Evolutionary conservation across 37 sponge, comb jelly and placozoan genomes (phyloP).

Genomic region (Spongilla lacustris): DNA sequence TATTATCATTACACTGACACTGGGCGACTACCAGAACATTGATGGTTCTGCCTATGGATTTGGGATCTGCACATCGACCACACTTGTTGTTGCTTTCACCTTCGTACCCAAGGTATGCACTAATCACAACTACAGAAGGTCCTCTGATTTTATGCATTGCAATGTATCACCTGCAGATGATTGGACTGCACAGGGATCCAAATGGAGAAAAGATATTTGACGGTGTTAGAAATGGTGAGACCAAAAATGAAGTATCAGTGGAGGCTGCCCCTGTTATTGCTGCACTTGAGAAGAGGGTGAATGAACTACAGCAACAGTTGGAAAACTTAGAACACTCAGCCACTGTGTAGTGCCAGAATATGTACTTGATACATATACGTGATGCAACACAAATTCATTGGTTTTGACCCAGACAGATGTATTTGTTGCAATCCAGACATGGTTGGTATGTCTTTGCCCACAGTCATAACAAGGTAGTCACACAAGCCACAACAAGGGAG

Average conservation of each 20-base stretch:
- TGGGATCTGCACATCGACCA: conserved; percentile 23
- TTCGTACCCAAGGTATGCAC: conserved; percentile 61
- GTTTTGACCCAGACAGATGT: too few species aligned
- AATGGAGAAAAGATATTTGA: conserved; percentile 27
- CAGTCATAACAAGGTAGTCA: too few species aligned
- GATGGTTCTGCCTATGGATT: conserved; percentile 24
- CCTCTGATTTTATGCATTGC: background rate
- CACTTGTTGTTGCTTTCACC: conserved; percentile 29
- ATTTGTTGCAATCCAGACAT: too few species aligned
- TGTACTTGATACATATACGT: background rate
- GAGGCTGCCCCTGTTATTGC: background rate
- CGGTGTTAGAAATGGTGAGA: background rate
- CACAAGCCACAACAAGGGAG: too few species aligned
- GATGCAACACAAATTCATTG: too few species aligned
- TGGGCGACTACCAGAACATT: conserved; percentile 49
- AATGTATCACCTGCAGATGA: conserved; percentile 6
- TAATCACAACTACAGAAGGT: background rate
- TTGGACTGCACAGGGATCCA: conserved; percentile 25
- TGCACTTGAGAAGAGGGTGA: conserved; percentile 19
- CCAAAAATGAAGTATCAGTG: background rate
- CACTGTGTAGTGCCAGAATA: background rate
- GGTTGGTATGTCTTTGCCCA: too few species aligned
- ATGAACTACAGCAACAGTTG: conserved; percentile 13
- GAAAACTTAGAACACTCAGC: background rate
- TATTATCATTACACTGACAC: conserved; percentile 4